phyloP scores from a whole-genome alignment of 2,888 invertebrate species.

The Drosophila limbata region DNA sequence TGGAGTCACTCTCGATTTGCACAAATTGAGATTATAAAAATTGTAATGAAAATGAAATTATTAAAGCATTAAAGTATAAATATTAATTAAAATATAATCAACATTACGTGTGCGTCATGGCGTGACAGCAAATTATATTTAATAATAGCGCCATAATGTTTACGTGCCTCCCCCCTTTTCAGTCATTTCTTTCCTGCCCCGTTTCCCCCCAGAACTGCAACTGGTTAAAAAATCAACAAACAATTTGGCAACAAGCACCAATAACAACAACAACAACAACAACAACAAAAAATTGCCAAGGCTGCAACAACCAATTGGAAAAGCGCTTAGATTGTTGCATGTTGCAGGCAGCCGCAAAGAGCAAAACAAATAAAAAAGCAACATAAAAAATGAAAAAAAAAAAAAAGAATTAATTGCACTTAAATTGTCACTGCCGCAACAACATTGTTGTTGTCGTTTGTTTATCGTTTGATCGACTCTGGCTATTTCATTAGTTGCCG shows the following conservation, averaged over 20 bases:
- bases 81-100: slow-evolving; percentile 83
- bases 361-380: slow-evolving; percentile 5
- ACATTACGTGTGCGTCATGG: slow-evolving; percentile 81
- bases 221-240: slow-evolving; percentile 55
- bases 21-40: slow-evolving; percentile 34
- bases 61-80: slow-evolving; percentile 82
- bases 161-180: slow-evolving; percentile 34
- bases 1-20: slow-evolving; percentile 6
- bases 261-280: slow-evolving; percentile 20
- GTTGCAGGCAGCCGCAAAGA: slow-evolving; percentile 42
- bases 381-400: slow-evolving; percentile 17
- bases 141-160: slow-evolving; percentile 72
- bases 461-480: slow-evolving; percentile 72
- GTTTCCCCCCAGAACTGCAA: slow-evolving; percentile 20
- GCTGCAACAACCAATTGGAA: slow-evolving; percentile 37
- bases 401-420: slow-evolving; percentile 71
- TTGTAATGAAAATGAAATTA: slow-evolving; percentile 60
- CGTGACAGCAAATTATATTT: slow-evolving; percentile 81
- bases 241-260: slow-evolving; percentile 38
- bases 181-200: slow-evolving; percentile 2
- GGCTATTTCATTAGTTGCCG: slow-evolving; percentile 69
- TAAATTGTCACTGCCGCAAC: slow-evolving; percentile 76
- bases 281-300: slow-evolving; percentile 31
- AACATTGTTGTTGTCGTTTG: slow-evolving; percentile 55
- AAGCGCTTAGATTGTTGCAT: slow-evolving; percentile 62